phyloP scores from a whole-genome alignment of 2,113 vertebrate genomes.

The Saiga tatarica region DNA sequence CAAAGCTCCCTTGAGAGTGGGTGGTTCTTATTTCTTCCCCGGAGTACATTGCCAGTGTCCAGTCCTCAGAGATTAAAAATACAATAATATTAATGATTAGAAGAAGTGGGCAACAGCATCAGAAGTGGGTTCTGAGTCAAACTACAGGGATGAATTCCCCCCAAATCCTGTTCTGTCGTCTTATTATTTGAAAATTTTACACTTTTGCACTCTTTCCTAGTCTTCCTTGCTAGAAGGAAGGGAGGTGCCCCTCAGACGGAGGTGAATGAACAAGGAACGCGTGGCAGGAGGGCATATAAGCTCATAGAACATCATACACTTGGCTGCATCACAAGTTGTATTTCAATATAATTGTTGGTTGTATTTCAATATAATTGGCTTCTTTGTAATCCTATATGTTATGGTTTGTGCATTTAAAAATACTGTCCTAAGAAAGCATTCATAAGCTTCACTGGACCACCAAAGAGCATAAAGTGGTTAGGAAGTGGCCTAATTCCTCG shows the following conservation, averaged over 20 bases:
- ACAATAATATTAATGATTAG: not conserved
- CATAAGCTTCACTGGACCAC: not conserved
- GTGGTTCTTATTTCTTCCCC: not conserved
- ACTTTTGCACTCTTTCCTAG: not conserved
- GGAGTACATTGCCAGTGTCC: not conserved
- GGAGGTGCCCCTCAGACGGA: not conserved
- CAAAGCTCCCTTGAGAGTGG: not conserved
- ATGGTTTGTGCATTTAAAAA: not conserved
- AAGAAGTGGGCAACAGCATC: not conserved
- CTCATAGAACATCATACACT: not conserved
- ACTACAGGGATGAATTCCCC: not conserved
- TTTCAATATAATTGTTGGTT: not conserved
- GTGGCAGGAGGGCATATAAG: not conserved
- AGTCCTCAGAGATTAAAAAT: not conserved
- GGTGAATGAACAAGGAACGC: not conserved
- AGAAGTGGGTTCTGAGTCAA: not conserved
- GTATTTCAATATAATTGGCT: not conserved
- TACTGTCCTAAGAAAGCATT: not conserved
- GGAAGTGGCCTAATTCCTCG: not conserved
- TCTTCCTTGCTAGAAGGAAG: not conserved
- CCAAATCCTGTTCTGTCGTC: not conserved
- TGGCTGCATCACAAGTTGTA: not conserved
- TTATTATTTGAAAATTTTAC: not conserved
- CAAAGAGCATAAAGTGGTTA: not conserved
- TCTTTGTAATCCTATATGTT: not conserved